Base-by-base conservation (phyloP, 2,888 invertebrate species). In the Xanthia icteritia region DNA sequence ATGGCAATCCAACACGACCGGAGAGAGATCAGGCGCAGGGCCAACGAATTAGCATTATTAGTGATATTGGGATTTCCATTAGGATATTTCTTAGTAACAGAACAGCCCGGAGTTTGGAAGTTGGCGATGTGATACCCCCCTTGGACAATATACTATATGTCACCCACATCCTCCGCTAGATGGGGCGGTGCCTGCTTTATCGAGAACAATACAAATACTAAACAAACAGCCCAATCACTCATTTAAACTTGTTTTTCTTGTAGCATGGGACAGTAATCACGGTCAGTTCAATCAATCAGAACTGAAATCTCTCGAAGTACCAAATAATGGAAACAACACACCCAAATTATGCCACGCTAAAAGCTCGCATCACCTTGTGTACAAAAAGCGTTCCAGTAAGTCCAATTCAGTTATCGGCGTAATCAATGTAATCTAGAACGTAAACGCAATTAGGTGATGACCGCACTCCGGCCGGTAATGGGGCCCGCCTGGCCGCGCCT, bases 381-480 rank as follows among this genome's bases (percentile, higher is more conserved):
- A 73, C 74, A 73, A 69, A 81, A 75, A 73, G 56, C 77, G 69
- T 77, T 84, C 64, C 58, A 60, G n/a, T 63, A 61, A 81, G 73
- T 68, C 67, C 71, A 70, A 76, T 73, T 75, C 69, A 65, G 79
- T 73, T 82, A 75, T 66, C 82, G 42, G 66, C 61, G 68, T 80
- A 78, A 86, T 86, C 83, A 86, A 83, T 83, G 86, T 79, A 79
- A 85, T 83, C 78, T 73, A 79, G 68, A 58, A 76, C 42, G 73
- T 71, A 82, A 77, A 84, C 80, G 64, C 73, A 77, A 77, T 77
- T 86, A 86, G 36, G 66, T 72, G 83, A 77, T 79, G 84, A 82
- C 61, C 76, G n/a, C 77, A 76, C 65, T 70, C 60, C 72, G 51
- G n/a, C 68, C 17, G 42, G 65, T 73, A 76, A 71, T 69, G 80